These are phyloP conservation scores for Paramacrobiotus metropolitanus DNA, from an alignment of 1,140 invertebrate species.

Conservation along the genomic window DNA sequence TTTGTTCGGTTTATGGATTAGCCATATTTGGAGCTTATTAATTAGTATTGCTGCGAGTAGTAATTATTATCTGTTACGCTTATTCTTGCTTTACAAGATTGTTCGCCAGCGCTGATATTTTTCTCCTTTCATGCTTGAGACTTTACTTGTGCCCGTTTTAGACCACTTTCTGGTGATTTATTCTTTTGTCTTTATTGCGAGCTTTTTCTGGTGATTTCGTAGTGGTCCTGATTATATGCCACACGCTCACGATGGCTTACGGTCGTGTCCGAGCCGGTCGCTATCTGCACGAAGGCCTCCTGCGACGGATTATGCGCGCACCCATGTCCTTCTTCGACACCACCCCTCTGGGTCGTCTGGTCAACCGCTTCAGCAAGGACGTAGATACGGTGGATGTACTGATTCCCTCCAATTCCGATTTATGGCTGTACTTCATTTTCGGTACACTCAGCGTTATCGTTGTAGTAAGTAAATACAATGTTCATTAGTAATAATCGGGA, in stretches of 20 bases:
- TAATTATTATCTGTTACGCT: too few relatives aligned
- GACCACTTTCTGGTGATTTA: slow-evolving; percentile 14
- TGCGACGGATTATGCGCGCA: slow-evolving; percentile 31
- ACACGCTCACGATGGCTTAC: slow-evolving; percentile 10
- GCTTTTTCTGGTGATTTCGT: slow-evolving; percentile 10
- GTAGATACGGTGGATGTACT: slow-evolving; percentile 50
- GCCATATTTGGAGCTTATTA: background rate
- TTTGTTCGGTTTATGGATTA: too few relatives aligned
- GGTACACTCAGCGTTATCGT: background rate
- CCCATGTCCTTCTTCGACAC: slow-evolving; percentile 44
- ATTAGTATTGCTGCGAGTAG: too few relatives aligned
- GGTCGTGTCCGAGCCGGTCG: slow-evolving; percentile 13
- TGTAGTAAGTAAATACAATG: too few relatives aligned
- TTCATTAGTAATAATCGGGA: too few relatives aligned
- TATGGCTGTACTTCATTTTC: background rate
- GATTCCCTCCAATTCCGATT: background rate
- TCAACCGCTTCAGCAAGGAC: slow-evolving; percentile 65
- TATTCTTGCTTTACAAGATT: background rate
- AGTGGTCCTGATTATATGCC: slow-evolving; percentile 12
- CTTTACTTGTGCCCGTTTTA: slow-evolving; percentile 21
- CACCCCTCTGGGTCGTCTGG: slow-evolving; percentile 38
- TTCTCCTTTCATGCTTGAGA: too few relatives aligned
- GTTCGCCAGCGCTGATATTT: too few relatives aligned
- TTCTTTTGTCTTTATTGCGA: slow-evolving; percentile 9
- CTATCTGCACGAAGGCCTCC: slow-evolving; percentile 16